Evolutionary conservation across 2,797 vertebrate genomes (phyloP).

Genomic region (Pantherophis vulpinus): DNA sequence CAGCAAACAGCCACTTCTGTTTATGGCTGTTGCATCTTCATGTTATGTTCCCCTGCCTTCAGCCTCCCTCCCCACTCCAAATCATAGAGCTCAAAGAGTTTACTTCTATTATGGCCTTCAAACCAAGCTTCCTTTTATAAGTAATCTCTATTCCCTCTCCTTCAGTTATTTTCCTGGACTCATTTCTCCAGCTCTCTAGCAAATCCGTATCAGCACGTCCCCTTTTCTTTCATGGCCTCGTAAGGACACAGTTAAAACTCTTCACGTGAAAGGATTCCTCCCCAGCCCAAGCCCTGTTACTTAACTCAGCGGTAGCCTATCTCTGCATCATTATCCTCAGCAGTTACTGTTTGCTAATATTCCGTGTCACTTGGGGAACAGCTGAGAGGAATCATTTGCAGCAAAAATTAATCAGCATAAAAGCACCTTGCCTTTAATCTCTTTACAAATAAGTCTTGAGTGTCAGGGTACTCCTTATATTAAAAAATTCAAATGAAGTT

Average conservation of each 20-base stretch:
- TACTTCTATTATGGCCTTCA: background rate
- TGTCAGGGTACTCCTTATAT: constrained; percentile 15
- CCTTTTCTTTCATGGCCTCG: background rate
- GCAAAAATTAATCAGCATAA: background rate
- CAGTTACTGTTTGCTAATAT: background rate
- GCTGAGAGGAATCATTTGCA: background rate
- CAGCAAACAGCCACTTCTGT: background rate
- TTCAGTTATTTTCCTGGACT: background rate
- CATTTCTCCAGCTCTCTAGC: background rate
- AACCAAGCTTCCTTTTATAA: background rate
- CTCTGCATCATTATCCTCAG: background rate
- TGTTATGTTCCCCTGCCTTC: background rate
- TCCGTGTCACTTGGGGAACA: background rate
- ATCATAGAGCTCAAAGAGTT: background rate
- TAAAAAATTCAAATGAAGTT: constrained; percentile 37
- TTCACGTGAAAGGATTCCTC: background rate
- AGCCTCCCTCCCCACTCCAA: background rate
- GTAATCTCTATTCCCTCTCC: background rate
- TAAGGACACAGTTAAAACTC: background rate
- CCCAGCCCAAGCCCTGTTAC: background rate
- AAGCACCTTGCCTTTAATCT: background rate
- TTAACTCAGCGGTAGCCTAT: background rate
- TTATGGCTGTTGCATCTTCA: background rate
- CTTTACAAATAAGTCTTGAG: background rate
- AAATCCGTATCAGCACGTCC: background rate